Conservation (phyloP, 2,797 vertebrate genomes). For the Phalanger gymnotis region DNA sequence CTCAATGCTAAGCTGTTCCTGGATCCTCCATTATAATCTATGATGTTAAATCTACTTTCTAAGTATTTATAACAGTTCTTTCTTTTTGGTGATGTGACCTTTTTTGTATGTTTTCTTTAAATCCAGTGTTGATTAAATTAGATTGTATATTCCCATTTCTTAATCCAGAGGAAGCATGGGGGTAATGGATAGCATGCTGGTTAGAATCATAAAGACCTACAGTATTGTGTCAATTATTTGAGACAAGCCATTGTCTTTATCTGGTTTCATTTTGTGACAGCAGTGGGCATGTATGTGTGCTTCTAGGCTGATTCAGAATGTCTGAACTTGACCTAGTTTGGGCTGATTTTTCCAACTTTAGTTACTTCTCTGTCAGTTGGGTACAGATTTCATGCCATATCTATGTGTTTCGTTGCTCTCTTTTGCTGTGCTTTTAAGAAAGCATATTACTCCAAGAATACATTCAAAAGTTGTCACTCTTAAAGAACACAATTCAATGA, state of each 20-base stretch:
- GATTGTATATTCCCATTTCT: neutral
- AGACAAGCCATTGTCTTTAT: neutral
- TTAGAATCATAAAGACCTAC: neutral
- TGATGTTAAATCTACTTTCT: neutral
- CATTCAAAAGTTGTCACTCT: neutral
- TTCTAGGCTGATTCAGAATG: neutral
- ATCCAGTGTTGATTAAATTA: neutral
- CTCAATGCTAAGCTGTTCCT: neutral
- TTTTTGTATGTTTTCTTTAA: slow-evolving; percentile 18
- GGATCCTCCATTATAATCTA: neutral
- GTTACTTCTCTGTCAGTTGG: neutral
- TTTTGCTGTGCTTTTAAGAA: neutral
- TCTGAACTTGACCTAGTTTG: neutral
- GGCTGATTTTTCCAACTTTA: neutral
- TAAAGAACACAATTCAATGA: neutral
- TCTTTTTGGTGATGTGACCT: neutral
- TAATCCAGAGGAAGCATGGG: neutral
- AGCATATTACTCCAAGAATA: neutral
- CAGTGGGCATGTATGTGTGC: neutral
- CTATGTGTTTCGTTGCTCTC: neutral
- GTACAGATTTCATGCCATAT: neutral
- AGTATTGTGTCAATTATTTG: neutral
- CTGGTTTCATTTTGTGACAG: neutral
- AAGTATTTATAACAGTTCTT: neutral
- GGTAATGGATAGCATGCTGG: neutral